Percentiles rank a stretch among this genome's conserved stretches.
phyloP scores from a whole-genome alignment of 2,797 vertebrate species.

The Pelobates cultripes region DNA sequence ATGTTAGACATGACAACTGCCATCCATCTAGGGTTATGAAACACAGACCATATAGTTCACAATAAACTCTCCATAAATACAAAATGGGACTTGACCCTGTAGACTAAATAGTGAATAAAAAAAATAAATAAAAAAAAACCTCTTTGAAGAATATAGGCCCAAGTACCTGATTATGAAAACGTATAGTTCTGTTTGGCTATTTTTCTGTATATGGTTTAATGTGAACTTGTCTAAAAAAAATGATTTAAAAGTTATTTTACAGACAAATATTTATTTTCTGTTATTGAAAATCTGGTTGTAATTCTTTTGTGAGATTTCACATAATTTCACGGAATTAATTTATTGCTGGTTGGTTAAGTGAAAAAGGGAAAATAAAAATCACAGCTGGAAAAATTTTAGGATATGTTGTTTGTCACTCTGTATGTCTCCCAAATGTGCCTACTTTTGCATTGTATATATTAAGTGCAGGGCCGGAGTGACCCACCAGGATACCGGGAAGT shows the following conservation, averaged over 20 bases:
- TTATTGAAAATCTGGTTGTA: background rate
- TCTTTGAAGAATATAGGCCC: too few species aligned
- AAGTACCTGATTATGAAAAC: too few species aligned
- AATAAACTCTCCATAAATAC: too few species aligned
- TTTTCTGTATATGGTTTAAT: background rate
- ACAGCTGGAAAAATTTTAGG: background rate
- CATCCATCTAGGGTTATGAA: too few species aligned
- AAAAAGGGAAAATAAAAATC: slow-evolving; percentile 17
- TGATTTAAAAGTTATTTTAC: background rate
- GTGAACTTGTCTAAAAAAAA: background rate
- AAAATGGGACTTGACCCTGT: too few species aligned
- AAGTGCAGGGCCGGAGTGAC: too few species aligned
- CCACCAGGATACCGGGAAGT: too few species aligned
- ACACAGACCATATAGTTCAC: too few species aligned
- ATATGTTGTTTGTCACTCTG: background rate
- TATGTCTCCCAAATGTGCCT: background rate
- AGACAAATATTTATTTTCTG: background rate
- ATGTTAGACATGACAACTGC: too few species aligned
- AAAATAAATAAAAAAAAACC: too few species aligned
- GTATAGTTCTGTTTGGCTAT: background rate
- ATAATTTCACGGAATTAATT: background rate
- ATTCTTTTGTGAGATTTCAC: background rate
- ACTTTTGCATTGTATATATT: background rate
- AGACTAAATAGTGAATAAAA: too few species aligned
- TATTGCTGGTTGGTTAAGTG: background rate